A percentile compares a stretch with the other conserved stretches of the same genome.
phyloP scores from a whole-genome alignment of 2,888 invertebrate genomes.

The Calameuta filiformis region DNA sequence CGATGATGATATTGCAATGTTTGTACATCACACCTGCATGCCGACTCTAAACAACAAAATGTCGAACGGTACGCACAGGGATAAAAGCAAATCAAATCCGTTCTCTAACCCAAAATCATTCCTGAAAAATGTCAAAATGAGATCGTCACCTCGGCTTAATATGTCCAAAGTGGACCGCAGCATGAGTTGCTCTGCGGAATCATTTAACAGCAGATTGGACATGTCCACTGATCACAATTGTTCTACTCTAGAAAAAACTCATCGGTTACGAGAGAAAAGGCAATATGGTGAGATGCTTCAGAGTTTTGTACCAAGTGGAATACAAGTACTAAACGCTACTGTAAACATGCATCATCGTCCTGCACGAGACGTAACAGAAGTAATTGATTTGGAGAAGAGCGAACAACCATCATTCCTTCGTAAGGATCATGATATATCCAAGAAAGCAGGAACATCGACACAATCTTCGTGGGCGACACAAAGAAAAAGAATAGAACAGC shows the following conservation, averaged over 20 bases:
- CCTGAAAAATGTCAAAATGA: background rate
- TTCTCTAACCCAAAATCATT: slow-evolving; percentile 9
- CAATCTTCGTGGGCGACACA: background rate
- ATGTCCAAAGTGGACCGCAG: slow-evolving; percentile 1
- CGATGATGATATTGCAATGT: slow-evolving; percentile 36
- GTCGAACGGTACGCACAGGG: slow-evolving; percentile 28
- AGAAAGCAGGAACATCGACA: background rate
- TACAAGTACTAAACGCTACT: slow-evolving; percentile 30
- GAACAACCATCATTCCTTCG: slow-evolving; percentile 11
- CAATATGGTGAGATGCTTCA: slow-evolving; percentile 52
- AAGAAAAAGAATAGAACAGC: background rate
- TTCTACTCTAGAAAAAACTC: slow-evolving; percentile 25
- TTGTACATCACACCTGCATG: slow-evolving; percentile 30
- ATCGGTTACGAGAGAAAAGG: slow-evolving; percentile 44
- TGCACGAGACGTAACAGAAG: slow-evolving; percentile 33
- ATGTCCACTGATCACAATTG: background rate
- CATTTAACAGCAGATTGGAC: slow-evolving; percentile 2
- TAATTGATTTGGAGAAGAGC: slow-evolving; percentile 49
- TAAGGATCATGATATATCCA: background rate
- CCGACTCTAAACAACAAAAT: slow-evolving; percentile 26
- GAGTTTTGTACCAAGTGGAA: slow-evolving; percentile 40
- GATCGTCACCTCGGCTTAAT: background rate
- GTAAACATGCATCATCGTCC: slow-evolving; percentile 25
- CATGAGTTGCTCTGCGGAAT: background rate
- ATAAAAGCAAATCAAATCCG: slow-evolving; percentile 21